Conservation (phyloP, 2,113 vertebrate species). For the Sphaerodactylus townsendi region DNA sequence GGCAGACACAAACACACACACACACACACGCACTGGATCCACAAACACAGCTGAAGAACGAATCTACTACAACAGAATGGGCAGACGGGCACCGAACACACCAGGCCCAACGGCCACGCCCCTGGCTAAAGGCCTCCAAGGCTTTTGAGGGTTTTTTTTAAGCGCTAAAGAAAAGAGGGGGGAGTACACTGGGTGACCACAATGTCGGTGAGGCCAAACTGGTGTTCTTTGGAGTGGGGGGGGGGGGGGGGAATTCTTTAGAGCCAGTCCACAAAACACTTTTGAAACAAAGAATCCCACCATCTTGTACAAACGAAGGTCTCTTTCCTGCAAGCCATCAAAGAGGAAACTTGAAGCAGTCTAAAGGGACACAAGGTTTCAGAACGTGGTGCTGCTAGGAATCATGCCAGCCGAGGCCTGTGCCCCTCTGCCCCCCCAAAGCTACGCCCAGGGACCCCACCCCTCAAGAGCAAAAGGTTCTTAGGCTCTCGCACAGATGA, state of each 20-base stretch:
- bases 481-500: too few species aligned
- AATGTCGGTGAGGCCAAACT: background rate
- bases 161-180: conserved; percentile 49
- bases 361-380: background rate
- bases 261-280: background rate
- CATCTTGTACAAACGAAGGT: background rate
- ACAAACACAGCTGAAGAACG: conserved; percentile 60
- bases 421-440: background rate
- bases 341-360: background rate
- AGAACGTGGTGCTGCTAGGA: background rate
- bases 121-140: conserved; percentile 55
- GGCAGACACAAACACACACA: conserved; percentile 58
- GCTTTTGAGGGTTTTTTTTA: conserved; percentile 41
- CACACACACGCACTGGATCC: conserved; percentile 54
- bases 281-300: background rate
- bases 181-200: conserved; percentile 21
- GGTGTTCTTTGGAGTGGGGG: background rate
- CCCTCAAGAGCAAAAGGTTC: background rate
- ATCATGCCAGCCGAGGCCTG: background rate
- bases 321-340: background rate
- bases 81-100: conserved; percentile 31
- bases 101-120: conserved; percentile 14
- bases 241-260: conserved; percentile 59
- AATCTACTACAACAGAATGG: conserved; percentile 48
- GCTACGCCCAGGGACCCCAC: background rate